Evolutionary conservation across 1,140 invertebrate species (phyloP), one percentile per base, ranked within the genome.

Genomic region (Homarus americanus): DNA sequence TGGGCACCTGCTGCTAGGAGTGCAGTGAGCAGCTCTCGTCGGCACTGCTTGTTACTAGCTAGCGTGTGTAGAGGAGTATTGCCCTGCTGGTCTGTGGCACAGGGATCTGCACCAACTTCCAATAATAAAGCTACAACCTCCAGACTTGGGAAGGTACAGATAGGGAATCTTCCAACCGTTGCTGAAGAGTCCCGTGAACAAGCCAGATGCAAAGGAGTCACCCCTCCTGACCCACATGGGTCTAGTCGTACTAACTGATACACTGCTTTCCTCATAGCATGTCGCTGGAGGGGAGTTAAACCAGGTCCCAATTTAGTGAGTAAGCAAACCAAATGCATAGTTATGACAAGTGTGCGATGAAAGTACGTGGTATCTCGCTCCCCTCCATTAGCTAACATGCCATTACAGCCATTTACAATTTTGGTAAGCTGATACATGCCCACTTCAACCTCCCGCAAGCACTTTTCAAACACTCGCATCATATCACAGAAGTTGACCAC

Each of bases 21-120:
- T 2, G 95, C 95, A 89, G 95, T 95, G 0, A 97, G 96, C 20
- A 98, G 95, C 24, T 95, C 95, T 63, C 93, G 83, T 36, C 93
- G 17, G 96, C 95, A 94, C 76, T 94, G 93, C 96, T 96, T 7
- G 96, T 96, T 93, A 94, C 85, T 94, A 44, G 96, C 96, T 2
- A 96, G 96, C n/a, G 97, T 94, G 93, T 98, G 97, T 17, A 98
- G 95, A 1, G 97, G 96, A 17, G 97, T 97, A 94, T 98, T 98
- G 10, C 97, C 97, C 75, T 96, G 96, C 32, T 96, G 95, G 93
- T 98, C 97, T 41, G 93, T 92, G n/a, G 94, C 96, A 94, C 97
- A 97, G 0, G 97, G 96, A 94, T 97, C 95, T 0, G 97, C 97
- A 12, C 98, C 98, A 41, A 97, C 97, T 92, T 96, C 96, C 82